Evolutionary conservation across 1,140 invertebrate species (phyloP), one percentile per base, ranked within the genome.

Genomic region (Orius laevigatus): DNA sequence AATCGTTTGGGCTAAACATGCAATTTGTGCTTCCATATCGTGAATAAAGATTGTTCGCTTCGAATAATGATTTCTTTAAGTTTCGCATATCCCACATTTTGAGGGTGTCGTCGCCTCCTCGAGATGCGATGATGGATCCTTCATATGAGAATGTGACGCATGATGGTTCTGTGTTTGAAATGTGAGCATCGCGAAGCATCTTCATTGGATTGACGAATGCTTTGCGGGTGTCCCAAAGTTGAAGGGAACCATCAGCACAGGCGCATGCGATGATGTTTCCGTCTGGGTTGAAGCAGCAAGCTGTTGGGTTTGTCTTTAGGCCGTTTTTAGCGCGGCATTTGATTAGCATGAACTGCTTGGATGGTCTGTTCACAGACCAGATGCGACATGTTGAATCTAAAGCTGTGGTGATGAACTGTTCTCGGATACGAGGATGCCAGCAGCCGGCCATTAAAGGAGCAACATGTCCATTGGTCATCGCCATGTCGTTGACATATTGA

Each of bases 141-240:
- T 90, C 73, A 61, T 98, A 94, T 0, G 92, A 93, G 61, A 90
- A 98, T 14, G 72, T 68, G 16, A 98, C 65, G 44, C 79, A 81
- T 0, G 85, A 85, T 31, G 89, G 88, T 60, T 95, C 88, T 0
- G 70, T 71, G 5, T 79, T 78, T 56, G 77, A 81, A 49, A 74
- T 68, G 66, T 98, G 95, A 0, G 88, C 91, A 46, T 73, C 76
- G 51, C 89, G 70, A 1, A 90, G 66, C 25, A 84, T 63, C 41
- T 80, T 68, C 0, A 78, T 74, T 0, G 89, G 88, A 58, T 89
- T 93, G 6, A 74, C 81, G 56, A 76, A 81, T 57, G 74, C 81
- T 59, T 79, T 81, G 35, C 92, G 74, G 43, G 90, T 81, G 63
- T 99, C 95, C 94, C 94, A 99, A 65, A 97, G 82, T 64, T 97